Conservation (phyloP, 2,888 invertebrate genomes). For the Willowsia nigromaculata region DNA sequence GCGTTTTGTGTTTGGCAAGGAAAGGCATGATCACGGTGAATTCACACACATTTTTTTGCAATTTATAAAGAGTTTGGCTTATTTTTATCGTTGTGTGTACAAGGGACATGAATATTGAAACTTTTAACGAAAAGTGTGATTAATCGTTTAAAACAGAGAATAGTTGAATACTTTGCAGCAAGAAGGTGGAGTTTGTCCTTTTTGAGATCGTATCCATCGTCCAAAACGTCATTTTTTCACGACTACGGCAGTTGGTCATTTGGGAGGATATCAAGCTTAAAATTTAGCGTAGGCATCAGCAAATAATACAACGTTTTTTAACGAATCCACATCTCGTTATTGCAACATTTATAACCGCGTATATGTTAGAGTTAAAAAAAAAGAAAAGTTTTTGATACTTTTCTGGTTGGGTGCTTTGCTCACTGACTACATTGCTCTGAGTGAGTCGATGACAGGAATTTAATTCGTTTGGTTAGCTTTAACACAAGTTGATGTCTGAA, state of each 20-base stretch:
- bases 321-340: not conserved
- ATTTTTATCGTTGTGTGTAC: not conserved
- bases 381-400: not conserved
- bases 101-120: not conserved
- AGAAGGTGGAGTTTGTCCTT: no score
- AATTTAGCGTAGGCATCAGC: not conserved
- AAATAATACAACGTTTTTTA: no score
- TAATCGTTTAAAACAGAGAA: no score
- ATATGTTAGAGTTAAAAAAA: not conserved
- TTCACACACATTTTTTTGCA: not conserved
- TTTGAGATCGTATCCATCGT: no score
- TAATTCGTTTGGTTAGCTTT: conserved; percentile 6
- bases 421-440: not conserved
- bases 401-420: conserved; percentile 24
- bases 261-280: not conserved
- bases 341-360: not conserved
- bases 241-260: no score
- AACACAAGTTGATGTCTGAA: conserved; percentile 24
- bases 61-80: not conserved
- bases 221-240: no score
- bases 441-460: conserved; percentile 37
- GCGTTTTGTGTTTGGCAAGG: not conserved
- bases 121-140: no score
- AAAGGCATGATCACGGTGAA: not conserved
- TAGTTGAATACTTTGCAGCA: no score